Evolutionary conservation across 35 echinoderm and acorn worm species (phyloP).

Genomic region (Heliocidaris tuberculata): DNA sequence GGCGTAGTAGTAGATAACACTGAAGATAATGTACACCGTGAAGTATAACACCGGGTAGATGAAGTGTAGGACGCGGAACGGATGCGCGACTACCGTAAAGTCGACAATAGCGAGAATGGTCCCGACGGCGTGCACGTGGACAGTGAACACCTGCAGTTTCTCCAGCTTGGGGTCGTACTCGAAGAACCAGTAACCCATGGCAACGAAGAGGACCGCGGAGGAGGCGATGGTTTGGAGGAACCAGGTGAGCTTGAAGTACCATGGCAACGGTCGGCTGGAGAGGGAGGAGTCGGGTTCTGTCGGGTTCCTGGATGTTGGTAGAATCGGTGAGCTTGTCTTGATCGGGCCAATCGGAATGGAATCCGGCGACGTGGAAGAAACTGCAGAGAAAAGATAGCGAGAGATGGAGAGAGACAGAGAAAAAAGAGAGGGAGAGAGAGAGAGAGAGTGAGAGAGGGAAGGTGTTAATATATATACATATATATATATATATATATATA

Average conservation of each 20-base stretch:
- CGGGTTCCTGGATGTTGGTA: neutral
- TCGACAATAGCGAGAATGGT: conserved; percentile 50
- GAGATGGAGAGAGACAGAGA: neutral
- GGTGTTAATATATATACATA: too few species aligned
- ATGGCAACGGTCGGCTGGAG: conserved; percentile 30
- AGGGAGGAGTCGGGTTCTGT: neutral
- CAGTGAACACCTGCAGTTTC: conserved; percentile 64
- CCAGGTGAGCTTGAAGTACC: conserved; percentile 74
- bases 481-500: too few species aligned
- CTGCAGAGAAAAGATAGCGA: neutral
- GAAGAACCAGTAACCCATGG: conserved; percentile 75
- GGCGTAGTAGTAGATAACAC: conserved; percentile 59
- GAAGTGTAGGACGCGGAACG: conserved; percentile 60
- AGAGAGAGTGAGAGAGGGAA: neutral
- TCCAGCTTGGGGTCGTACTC: conserved; percentile 63
- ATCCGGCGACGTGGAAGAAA: neutral
- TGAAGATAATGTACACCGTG: conserved; percentile 65
- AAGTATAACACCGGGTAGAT: conserved; percentile 56
- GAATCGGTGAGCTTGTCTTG: conserved; percentile 25
- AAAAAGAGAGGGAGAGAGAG: too few species aligned
- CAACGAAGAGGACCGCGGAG: conserved; percentile 54
- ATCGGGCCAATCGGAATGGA: neutral
- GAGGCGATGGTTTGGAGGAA: conserved; percentile 70
- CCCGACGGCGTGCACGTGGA: conserved; percentile 71
- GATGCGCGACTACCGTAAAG: conserved; percentile 47